phyloP scores from a whole-genome alignment of 2,888 invertebrate species.

The Cosmia pyralina region DNA sequence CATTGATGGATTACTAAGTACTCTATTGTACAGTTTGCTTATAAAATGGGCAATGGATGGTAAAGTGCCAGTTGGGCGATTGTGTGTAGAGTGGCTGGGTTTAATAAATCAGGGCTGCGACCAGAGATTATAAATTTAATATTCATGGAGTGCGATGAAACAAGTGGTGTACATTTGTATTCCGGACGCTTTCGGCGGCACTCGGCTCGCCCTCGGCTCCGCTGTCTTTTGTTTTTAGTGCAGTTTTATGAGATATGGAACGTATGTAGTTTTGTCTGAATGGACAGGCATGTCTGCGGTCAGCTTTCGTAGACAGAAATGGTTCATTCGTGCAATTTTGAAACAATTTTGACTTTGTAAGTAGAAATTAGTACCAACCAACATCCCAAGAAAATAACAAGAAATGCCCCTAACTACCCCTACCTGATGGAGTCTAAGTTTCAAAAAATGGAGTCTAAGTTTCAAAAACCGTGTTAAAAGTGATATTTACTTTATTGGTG shows the following conservation, averaged over 20 bases:
- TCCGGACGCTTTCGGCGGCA: conserved; percentile 28
- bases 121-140: conserved; percentile 74
- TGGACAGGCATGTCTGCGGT: conserved; percentile 6
- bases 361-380: background rate
- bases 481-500: background rate
- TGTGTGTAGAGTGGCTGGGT: conserved; percentile 43
- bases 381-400: background rate
- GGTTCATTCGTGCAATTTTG: background rate
- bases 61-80: conserved; percentile 19
- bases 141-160: conserved; percentile 70
- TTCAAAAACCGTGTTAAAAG: background rate
- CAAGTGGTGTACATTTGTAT: conserved; percentile 61
- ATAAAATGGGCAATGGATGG: conserved; percentile 48
- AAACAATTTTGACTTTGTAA: background rate
- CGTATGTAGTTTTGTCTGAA: conserved; percentile 20
- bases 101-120: conserved; percentile 69
- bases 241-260: conserved; percentile 34
- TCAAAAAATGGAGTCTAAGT: background rate
- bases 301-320: background rate
- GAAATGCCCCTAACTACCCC: background rate
- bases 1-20: conserved; percentile 37
- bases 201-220: conserved; percentile 19
- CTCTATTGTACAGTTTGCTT: conserved; percentile 17
- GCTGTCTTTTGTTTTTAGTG: conserved; percentile 57
- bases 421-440: background rate